Evolutionary conservation across 1,140 invertebrate species (phyloP).

Genomic region (Drosophila jambulina): DNA sequence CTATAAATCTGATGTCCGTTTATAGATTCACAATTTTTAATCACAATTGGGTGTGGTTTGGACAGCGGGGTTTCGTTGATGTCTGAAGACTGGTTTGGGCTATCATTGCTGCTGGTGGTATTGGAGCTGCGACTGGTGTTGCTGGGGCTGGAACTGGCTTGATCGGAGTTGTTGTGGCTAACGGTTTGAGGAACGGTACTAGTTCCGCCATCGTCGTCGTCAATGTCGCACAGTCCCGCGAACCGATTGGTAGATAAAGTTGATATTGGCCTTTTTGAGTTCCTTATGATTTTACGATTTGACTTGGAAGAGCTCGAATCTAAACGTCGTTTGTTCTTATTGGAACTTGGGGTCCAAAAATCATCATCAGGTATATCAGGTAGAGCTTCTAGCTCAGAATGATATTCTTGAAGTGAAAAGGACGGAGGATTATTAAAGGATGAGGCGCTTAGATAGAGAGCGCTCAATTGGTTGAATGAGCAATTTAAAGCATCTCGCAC

Average conservation of each 20-base stretch:
- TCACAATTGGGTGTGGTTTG: not conserved
- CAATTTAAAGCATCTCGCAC: not conserved
- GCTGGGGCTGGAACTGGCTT: not conserved
- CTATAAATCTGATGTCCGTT: not conserved
- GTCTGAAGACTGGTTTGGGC: not conserved
- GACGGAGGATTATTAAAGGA: not conserved
- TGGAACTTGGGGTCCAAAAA: not conserved
- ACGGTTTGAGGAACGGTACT: no score
- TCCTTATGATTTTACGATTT: no score
- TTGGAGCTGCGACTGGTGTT: not conserved
- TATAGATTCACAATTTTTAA: not conserved
- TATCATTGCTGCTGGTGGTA: not conserved
- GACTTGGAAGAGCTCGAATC: not conserved
- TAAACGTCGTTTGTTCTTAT: no score
- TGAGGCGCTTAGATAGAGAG: not conserved
- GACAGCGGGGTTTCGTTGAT: not conserved
- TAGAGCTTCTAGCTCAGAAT: not conserved
- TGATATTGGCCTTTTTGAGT: not conserved
- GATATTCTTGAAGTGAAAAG: not conserved
- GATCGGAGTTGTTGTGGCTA: not conserved
- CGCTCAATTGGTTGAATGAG: not conserved
- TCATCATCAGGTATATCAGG: no score
- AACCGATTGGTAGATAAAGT: no score
- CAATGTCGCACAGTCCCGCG: no score
- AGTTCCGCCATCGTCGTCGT: no score